Base-by-base conservation (phyloP, 1,140 invertebrate species). In the Rhopalosiphum maidis region DNA sequence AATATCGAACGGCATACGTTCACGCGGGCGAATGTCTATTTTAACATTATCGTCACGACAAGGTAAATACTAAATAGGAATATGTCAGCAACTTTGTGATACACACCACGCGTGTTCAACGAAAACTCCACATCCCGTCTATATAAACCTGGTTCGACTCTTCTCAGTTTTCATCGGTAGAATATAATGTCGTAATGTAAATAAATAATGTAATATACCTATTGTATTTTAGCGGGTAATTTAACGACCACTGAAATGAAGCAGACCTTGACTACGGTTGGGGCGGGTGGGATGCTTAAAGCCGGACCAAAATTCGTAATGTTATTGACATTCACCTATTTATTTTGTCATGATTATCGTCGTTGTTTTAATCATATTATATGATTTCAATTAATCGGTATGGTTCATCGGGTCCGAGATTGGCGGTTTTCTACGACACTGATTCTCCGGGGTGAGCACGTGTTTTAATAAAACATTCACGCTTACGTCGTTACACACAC, bases 381-480 rank as follows among this genome's bases (percentile, higher is more conserved):
- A 77, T n/a, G 35, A 82, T 91, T 91, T 91, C 77, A 35, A 91
- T 83, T 51, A 51, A 5, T 55, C 54, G 48, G 23, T 41, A 9
- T 41, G 88, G 89, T n/a, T 90, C n/a, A 18, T 35, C 54, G 25
- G 37, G 54, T 41, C 41, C 25, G 5, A 43, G 55, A 68, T 46
- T 41, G 54, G 25, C 22, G 35, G 37, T 60, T 90, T 90, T 41
- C 11, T 37, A 41, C 25, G 54, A 43, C 4, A 41, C 35, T 8
- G 48, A 41, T n/a, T 15, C 23, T 35, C 8, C 2, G 23, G 60
- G 30, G 15, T 0, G 60, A 1, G 3, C 30, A 21, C 48, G 54
- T 82, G 82, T 85, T 25, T 92, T 92, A 91, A 83, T 83, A 91
- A 83, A 91, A 83, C 90, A 48, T 15, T 77, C 15, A n/a, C 30